A percentile compares a stretch with the other conserved stretches of the same genome.
These are phyloP conservation scores for Oscheius sp. DNA, from an alignment of 2,888 invertebrate species.

Conservation along the genomic window DNA sequence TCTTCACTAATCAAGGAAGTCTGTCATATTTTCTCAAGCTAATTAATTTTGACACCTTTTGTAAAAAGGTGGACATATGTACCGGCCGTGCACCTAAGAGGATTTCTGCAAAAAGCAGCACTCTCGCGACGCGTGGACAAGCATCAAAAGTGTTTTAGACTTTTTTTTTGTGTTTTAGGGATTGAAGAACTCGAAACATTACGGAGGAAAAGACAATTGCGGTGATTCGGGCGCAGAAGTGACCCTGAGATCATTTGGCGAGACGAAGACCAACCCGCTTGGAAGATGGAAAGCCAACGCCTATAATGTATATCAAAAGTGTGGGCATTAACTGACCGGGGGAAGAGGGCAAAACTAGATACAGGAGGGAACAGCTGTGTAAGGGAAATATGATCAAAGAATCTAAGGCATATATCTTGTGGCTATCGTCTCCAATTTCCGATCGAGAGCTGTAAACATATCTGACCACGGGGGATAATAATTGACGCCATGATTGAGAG, in stretches of 20 bases:
- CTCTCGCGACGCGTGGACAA: neutral
- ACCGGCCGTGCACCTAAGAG: too few relatives aligned
- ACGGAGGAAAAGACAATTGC: slow-evolving; percentile 29
- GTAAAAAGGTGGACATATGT: too few relatives aligned
- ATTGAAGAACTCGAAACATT: slow-evolving; percentile 13
- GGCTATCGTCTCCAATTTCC: slow-evolving; percentile 31
- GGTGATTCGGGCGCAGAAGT: slow-evolving; percentile 33
- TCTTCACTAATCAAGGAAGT: slow-evolving; percentile 21
- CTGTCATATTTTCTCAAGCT: slow-evolving; percentile 9
- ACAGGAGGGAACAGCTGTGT: slow-evolving; percentile 17
- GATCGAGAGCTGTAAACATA: slow-evolving; percentile 21
- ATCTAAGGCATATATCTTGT: slow-evolving; percentile 8
- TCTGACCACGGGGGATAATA: neutral
- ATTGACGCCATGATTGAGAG: neutral
- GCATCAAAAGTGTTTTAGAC: neutral
- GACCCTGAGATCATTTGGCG: slow-evolving; percentile 37
- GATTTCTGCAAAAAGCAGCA: too few relatives aligned
- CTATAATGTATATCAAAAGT: slow-evolving; percentile 13
- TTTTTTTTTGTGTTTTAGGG: neutral
- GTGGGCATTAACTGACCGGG: neutral
- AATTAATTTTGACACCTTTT: slow-evolving; percentile 6
- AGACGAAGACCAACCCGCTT: slow-evolving; percentile 18
- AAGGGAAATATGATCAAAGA: slow-evolving; percentile 22
- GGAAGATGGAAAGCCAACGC: slow-evolving; percentile 19
- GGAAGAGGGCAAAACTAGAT: too few relatives aligned